Evolutionary conservation across 2,888 invertebrate species (phyloP).

Genomic region (Clistopyga incitator): DNA sequence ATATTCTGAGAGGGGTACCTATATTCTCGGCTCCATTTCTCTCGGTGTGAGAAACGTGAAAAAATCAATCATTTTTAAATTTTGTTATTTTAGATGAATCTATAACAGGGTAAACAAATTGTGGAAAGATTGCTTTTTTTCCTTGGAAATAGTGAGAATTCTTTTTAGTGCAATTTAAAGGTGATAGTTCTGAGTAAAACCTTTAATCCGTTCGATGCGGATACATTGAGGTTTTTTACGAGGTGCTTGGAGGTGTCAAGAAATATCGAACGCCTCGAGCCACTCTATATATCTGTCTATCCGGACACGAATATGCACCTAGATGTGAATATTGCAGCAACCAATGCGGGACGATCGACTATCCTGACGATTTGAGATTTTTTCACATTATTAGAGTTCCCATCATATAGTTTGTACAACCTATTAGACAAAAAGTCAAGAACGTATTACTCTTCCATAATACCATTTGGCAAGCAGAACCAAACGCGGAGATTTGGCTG

Average conservation of each 20-base stretch:
- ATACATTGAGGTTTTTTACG: background rate
- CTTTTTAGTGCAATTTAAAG: background rate
- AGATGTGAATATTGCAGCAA: background rate
- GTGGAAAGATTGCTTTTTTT: too few relatives aligned
- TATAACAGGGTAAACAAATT: too few relatives aligned
- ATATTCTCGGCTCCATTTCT: too few relatives aligned
- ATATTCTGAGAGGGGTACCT: too few relatives aligned
- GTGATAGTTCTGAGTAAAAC: background rate
- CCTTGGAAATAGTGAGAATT: background rate
- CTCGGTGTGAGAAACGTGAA: background rate
- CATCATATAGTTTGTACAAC: constrained; percentile 5
- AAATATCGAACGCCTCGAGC: background rate
- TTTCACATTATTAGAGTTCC: constrained; percentile 12
- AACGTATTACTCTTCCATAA: constrained; percentile 51
- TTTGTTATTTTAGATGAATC: too few relatives aligned
- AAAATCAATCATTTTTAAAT: background rate
- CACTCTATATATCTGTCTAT: background rate
- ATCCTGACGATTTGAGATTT: background rate
- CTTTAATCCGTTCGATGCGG: background rate
- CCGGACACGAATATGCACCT: background rate
- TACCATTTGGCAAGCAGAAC: constrained; percentile 40
- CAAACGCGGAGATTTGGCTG: constrained; percentile 5
- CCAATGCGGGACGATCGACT: constrained; percentile 9
- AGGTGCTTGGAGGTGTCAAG: background rate
- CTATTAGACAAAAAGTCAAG: background rate